Conservation (phyloP, 2,797 vertebrate species). For the Dendrocincla tyrannina region DNA sequence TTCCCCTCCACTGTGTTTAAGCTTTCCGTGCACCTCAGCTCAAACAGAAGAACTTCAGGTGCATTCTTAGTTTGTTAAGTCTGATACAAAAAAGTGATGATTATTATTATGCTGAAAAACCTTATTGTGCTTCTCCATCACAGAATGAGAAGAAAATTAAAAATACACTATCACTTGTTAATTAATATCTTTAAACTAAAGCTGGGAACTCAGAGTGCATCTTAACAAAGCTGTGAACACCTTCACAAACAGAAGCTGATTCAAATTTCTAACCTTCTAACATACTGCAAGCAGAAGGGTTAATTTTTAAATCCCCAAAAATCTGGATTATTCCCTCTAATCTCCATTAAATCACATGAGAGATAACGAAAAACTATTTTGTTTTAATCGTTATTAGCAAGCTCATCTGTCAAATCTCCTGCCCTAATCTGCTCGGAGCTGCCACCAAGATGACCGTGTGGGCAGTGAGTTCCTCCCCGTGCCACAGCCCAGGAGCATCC, state of each 20-base stretch:
- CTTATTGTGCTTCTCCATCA: background rate
- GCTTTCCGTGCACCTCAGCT: background rate
- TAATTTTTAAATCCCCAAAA: background rate
- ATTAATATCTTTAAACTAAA: background rate
- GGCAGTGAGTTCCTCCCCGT: background rate
- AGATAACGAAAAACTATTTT: background rate
- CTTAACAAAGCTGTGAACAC: background rate
- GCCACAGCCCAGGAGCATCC: background rate
- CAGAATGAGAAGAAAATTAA: background rate
- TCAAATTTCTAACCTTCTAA: background rate
- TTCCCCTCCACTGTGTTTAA: background rate
- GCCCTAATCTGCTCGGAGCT: background rate
- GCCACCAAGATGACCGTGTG: background rate
- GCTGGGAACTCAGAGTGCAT: background rate
- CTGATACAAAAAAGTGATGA: background rate
- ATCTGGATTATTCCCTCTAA: constrained; percentile 15
- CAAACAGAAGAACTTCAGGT: background rate
- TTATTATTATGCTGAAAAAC: background rate
- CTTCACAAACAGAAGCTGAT: background rate
- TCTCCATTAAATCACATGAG: background rate
- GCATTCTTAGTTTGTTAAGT: background rate
- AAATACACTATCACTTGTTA: background rate
- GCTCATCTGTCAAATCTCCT: background rate
- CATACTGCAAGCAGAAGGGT: background rate
- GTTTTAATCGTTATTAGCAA: background rate